Percentiles rank a stretch among this genome's conserved stretches.
Conservation (phyloP, 1,140 invertebrate genomes). For the Trinorchestia longiramus region DNA sequence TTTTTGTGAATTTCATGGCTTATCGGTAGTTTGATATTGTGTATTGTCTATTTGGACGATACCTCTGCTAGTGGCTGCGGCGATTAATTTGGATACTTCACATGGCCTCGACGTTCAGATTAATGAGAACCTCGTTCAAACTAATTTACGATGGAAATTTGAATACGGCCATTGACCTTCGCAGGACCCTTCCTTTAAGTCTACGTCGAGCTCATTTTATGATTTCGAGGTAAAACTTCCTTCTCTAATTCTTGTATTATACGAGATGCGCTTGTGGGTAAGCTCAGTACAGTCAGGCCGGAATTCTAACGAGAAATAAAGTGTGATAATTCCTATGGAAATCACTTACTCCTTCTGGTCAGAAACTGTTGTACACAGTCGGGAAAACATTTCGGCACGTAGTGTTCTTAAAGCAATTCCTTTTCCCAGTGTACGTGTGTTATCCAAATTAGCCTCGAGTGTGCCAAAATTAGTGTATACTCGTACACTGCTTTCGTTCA, state of each 20-base stretch:
- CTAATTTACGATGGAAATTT: slow-evolving; percentile 28
- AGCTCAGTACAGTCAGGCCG: not conserved
- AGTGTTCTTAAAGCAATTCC: no score
- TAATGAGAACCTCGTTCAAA: not conserved
- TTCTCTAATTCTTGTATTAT: not conserved
- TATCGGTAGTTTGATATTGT: no score
- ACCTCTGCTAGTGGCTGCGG: not conserved
- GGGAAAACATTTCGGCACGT: no score
- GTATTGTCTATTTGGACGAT: not conserved
- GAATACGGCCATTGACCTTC: not conserved
- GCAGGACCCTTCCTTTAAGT: not conserved
- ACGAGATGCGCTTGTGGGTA: not conserved
- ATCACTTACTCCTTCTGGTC: no score
- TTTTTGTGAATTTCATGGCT: no score
- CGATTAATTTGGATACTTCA: slow-evolving; percentile 22
- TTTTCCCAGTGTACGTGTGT: no score
- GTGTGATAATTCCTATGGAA: no score
- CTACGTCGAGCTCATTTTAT: not conserved
- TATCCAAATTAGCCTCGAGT: no score
- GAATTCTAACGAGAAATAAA: no score
- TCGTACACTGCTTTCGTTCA: no score
- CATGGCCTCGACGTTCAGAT: slow-evolving; percentile 35
- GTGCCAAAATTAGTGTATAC: no score
- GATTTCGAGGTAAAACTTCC: not conserved
- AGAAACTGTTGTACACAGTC: no score